Base-by-base conservation (phyloP, 2,113 vertebrate species). In the Lampris megalopsis region DNA sequence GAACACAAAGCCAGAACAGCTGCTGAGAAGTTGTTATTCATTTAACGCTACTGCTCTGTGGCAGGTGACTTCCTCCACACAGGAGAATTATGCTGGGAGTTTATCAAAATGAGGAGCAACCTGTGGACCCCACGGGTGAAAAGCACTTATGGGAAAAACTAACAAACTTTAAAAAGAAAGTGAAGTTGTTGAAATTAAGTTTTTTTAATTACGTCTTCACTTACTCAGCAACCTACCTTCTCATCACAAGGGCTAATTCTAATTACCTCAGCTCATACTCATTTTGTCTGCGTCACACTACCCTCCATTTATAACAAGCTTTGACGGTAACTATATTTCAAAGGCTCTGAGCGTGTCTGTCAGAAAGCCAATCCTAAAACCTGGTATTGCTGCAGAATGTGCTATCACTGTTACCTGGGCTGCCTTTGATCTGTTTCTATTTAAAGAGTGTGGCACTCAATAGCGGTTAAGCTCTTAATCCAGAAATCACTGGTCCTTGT, bases 21-120 rank as follows among this genome's bases (percentile, higher is more conserved):
- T 90, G 90, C 83, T 84, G 58, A 79, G 63, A 87, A 88, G 86
- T 88, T 89, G 86, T 85, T 88, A 80, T 88, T 84, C 73, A 80
- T 85, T 89, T 83, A 92, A 87, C 43, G 41, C 78, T 63, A 7
- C 66, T 1, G 0, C 50, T 86, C 71, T 58, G 37, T 72, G 63
- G 58, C 84, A 89, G 86, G 86, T 87, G 79, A 88, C 79, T 71
- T 78, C 35, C n/a, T 71, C 36, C 62, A 62, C 74, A 67, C 65
- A 6, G 66, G 66, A 75, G 80, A 86, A 70, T 83, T 79, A 65
- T 2, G 2, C 42, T 56, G n/a, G 71, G 68, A 62, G 36, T 88
- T 79, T 58, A 80, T 84, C 71, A 83, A 50, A 81, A 63, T 3
- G 35, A 50, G 38, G 35, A 47, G 9, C 69, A 45, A 73, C 41